Evolutionary conservation across 2,113 vertebrate species (phyloP).

Genomic region (Dipodomys merriami): DNA sequence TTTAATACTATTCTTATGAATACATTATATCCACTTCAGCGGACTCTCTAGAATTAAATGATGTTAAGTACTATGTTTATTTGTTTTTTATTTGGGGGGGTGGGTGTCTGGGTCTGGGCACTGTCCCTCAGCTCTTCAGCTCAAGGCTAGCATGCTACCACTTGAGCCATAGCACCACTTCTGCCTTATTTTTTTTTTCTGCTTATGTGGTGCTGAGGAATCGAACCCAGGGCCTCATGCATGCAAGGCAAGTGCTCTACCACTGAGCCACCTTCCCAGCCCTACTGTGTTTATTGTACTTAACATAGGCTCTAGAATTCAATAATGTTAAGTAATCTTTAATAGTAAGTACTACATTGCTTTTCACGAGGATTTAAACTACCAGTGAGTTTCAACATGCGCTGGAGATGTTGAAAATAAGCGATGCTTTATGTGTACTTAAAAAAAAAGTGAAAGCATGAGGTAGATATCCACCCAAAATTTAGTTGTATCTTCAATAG

Average conservation of each 20-base stretch:
- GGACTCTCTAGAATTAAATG: not conserved
- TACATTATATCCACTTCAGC: not conserved
- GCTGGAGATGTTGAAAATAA: not conserved
- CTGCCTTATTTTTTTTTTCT: too few relatives aligned
- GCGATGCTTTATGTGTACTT: not conserved
- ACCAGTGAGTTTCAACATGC: not conserved
- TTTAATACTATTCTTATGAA: not conserved
- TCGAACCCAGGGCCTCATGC: too few relatives aligned
- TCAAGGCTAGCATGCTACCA: too few relatives aligned
- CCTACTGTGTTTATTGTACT: too few relatives aligned
- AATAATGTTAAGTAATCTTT: not conserved
- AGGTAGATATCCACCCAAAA: not conserved
- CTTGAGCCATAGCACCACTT: too few relatives aligned
- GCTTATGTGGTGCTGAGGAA: too few relatives aligned
- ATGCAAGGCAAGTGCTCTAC: too few relatives aligned
- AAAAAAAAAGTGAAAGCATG: not conserved
- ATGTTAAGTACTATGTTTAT: not conserved
- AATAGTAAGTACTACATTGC: too few relatives aligned
- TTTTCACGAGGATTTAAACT: not conserved
- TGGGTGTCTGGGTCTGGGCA: too few relatives aligned
- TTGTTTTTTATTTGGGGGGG: not conserved
- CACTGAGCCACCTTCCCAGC: too few relatives aligned
- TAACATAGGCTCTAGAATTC: not conserved
- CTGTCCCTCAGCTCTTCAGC: too few relatives aligned
- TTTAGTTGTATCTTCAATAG: not conserved